phyloP scores from a whole-genome alignment of 2,797 vertebrate species.

The Crenichthys baileyi region DNA sequence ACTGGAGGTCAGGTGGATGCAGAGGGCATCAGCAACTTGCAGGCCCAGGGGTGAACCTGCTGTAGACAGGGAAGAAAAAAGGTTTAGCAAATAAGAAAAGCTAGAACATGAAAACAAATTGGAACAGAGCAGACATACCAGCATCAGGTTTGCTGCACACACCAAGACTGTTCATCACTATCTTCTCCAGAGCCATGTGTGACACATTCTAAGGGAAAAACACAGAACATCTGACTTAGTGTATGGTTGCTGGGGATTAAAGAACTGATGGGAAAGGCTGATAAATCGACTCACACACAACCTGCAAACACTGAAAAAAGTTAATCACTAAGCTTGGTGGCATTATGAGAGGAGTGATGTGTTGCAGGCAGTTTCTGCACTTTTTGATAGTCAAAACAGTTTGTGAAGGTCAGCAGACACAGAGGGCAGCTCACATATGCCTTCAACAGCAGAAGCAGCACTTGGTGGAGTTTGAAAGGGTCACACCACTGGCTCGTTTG shows the following conservation, averaged over 20 bases:
- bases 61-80: not conserved
- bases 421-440: no score
- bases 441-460: no score
- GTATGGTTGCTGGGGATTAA: not conserved
- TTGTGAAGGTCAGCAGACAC: no score
- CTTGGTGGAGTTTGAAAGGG: no score
- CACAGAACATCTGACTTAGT: not conserved
- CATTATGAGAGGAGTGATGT: no score
- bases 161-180: slow-evolving; percentile 74
- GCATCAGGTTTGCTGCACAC: slow-evolving; percentile 59
- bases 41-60: slow-evolving; percentile 50
- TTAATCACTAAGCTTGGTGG: not conserved
- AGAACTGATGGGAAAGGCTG: not conserved
- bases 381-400: no score
- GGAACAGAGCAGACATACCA: slow-evolving; percentile 50
- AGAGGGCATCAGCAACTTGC: slow-evolving; percentile 56
- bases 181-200: slow-evolving; percentile 68
- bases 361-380: no score
- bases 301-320: not conserved
- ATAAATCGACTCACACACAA: no score
- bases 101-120: not conserved
- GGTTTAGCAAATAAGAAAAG: not conserved
- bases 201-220: slow-evolving; percentile 67
- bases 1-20: slow-evolving; percentile 38
- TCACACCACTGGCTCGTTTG: no score